Conservation (phyloP, 2,888 invertebrate genomes). For the Cerastoderma edule region DNA sequence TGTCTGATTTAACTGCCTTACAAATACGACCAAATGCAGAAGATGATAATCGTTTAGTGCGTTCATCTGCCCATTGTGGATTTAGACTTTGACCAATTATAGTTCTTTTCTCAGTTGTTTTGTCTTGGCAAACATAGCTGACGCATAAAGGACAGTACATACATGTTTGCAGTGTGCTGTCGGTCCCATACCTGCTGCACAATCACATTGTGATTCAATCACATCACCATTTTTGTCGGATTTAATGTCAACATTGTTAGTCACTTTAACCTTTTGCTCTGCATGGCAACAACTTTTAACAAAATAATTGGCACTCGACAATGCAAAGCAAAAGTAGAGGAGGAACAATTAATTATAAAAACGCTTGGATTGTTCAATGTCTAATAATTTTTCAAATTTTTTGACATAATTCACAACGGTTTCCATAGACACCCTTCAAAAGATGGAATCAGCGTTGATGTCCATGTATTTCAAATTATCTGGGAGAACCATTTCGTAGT, state of each 20-base stretch:
- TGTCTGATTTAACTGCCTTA: neutral
- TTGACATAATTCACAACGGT: slow-evolving; percentile 15
- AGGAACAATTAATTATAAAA: slow-evolving; percentile 47
- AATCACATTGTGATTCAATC: slow-evolving; percentile 62
- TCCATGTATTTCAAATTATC: slow-evolving; percentile 26
- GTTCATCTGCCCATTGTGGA: neutral
- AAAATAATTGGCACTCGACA: neutral
- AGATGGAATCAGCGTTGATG: slow-evolving; percentile 32
- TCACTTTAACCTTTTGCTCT: slow-evolving; percentile 43
- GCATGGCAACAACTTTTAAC: slow-evolving; percentile 32
- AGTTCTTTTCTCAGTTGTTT: neutral
- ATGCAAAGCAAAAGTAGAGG: slow-evolving; percentile 14
- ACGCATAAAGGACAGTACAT: slow-evolving; percentile 42
- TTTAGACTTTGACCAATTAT: neutral
- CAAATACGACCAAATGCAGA: slow-evolving; percentile 6
- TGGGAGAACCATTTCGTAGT: slow-evolving; percentile 42
- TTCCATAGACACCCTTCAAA: slow-evolving; percentile 23
- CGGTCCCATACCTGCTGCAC: slow-evolving; percentile 66
- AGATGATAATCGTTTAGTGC: neutral
- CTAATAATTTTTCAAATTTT: slow-evolving; percentile 30
- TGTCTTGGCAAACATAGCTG: neutral
- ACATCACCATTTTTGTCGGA: slow-evolving; percentile 37
- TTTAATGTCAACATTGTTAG: slow-evolving; percentile 47
- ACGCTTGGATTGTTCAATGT: slow-evolving; percentile 11
- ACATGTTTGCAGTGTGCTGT: slow-evolving; percentile 65